Evolutionary conservation across 2,888 invertebrate genomes (phyloP).

Genomic region (Formica aserva): DNA sequence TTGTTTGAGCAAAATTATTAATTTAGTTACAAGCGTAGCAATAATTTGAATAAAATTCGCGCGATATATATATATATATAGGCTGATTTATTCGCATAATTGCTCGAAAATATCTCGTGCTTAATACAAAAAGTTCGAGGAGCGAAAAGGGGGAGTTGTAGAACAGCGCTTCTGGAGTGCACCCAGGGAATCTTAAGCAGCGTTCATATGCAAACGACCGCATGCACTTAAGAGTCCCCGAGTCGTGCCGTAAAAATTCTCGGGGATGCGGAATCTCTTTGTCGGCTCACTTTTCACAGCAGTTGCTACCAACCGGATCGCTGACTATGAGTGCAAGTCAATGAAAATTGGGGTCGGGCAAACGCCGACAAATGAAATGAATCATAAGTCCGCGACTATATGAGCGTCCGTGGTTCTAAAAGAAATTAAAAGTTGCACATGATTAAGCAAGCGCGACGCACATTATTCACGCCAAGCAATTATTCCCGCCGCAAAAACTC

Average conservation of each 20-base stretch:
- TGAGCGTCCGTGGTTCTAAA: conserved; percentile 24
- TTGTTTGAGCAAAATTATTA: neutral
- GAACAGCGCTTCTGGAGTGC: conserved; percentile 1
- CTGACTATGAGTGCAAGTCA: conserved; percentile 40
- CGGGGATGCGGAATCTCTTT: conserved; percentile 63
- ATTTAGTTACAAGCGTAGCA: neutral
- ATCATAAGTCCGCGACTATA: conserved; percentile 45
- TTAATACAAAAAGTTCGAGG: conserved; percentile 8
- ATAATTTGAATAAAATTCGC: conserved; percentile 34
- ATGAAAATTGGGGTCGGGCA: conserved; percentile 17
- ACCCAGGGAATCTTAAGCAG: conserved; percentile 57
- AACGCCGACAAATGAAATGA: conserved; percentile 41
- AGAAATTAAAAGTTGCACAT: conserved; percentile 28
- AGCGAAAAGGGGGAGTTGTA: neutral
- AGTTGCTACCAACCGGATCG: conserved; percentile 49
- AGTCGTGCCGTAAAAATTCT: conserved; percentile 64
- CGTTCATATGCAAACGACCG: conserved; percentile 66
- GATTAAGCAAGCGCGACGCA: neutral
- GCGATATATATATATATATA: neutral
- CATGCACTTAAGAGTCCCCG: conserved; percentile 62
- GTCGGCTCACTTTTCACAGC: conserved; percentile 65
- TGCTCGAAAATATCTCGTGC: conserved; percentile 19
- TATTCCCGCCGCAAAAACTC: conserved; percentile 18
- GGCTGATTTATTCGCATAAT: conserved; percentile 29
- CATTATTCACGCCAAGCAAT: neutral